These are phyloP conservation scores for Pongo pygmaeus DNA, from an alignment of 2,113 vertebrate species.

Conservation along the genomic window DNA sequence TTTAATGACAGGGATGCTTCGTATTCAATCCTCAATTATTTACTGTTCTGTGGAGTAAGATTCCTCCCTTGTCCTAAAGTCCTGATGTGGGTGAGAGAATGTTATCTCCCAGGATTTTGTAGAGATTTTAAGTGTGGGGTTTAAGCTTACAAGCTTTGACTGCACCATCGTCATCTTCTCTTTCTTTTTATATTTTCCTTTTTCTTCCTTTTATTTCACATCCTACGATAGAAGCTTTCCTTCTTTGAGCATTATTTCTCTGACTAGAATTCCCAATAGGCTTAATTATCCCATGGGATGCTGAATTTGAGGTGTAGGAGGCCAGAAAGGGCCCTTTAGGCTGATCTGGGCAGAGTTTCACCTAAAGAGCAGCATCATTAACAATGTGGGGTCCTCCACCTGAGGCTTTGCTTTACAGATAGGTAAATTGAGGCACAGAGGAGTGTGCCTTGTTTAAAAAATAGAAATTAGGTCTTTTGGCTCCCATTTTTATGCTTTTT, in stretches of 20 bases:
- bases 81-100: background rate
- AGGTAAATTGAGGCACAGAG: background rate
- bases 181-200: background rate
- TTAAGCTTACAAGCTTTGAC: background rate
- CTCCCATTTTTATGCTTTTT: background rate
- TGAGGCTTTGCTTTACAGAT: background rate
- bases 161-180: background rate
- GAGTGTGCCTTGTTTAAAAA: background rate
- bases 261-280: background rate
- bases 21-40: background rate
- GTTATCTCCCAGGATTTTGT: background rate
- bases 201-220: background rate
- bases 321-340: background rate
- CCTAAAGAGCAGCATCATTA: background rate
- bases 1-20: background rate
- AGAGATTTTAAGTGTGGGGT: background rate
- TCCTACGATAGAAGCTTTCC: background rate
- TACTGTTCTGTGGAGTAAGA: background rate
- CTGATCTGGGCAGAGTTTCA: background rate
- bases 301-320: background rate
- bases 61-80: background rate
- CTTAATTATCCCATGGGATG: background rate
- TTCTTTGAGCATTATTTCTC: background rate
- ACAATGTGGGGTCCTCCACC: background rate
- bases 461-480: background rate